Percentiles rank a stretch among this genome's conserved stretches.
These are phyloP conservation scores for Gymnorhina tibicen DNA, from an alignment of 2,113 vertebrate species.

Conservation along the genomic window DNA sequence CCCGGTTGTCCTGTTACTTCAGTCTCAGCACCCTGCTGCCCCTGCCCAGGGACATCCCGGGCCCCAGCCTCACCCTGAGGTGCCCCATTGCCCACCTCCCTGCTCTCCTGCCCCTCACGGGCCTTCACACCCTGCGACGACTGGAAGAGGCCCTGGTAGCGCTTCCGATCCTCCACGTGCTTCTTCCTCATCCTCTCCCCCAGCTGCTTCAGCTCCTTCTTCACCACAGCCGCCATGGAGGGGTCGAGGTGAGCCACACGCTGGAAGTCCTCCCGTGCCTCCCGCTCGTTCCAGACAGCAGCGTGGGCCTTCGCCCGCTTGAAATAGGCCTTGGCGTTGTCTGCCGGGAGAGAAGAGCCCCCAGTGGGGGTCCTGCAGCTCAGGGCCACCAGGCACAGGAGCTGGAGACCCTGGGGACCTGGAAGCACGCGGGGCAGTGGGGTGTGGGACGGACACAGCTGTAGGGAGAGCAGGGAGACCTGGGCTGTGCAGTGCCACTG, in stretches of 20 bases:
- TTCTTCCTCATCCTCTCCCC: slow-evolving; percentile 82
- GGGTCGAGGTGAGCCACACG: slow-evolving; percentile 75
- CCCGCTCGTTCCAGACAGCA: slow-evolving; percentile 82
- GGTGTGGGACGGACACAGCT: neutral
- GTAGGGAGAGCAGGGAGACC: neutral
- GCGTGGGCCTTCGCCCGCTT: slow-evolving; percentile 83
- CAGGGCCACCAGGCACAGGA: neutral
- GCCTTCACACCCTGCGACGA: rapidly evolving
- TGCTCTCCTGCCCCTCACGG: neutral
- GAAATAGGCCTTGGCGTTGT: slow-evolving; percentile 85
- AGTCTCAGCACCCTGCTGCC: neutral
- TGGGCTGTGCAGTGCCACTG: neutral
- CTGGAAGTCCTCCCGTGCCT: slow-evolving; percentile 75
- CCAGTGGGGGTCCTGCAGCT: neutral
- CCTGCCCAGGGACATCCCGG: neutral
- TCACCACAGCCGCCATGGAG: slow-evolving; percentile 68
- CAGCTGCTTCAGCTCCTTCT: slow-evolving; percentile 74
- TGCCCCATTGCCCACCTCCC: neutral
- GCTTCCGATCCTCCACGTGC: slow-evolving; percentile 81
- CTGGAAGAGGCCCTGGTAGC: slow-evolving; percentile 79
- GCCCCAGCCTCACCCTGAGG: neutral
- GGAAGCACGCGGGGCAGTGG: neutral
- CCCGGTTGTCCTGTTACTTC: neutral
- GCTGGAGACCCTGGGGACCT: neutral
- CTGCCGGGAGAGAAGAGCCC: slow-evolving; percentile 38